Conservation (phyloP, 1,140 invertebrate species). For the Eciton burchellii region DNA sequence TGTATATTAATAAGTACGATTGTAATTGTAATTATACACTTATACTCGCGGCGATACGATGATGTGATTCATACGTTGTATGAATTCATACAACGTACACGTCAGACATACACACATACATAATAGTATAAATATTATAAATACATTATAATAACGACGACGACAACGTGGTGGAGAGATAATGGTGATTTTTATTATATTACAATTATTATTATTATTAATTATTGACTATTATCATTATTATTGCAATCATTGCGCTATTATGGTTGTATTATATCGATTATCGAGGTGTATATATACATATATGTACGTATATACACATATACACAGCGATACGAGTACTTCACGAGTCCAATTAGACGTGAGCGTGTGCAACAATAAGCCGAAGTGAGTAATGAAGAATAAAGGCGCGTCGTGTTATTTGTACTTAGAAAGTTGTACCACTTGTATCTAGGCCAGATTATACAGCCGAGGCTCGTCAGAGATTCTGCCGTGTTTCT, state of each 20-base stretch:
- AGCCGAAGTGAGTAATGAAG: conserved; percentile 32
- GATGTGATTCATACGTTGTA: conserved; percentile 73
- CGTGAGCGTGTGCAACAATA: conserved; percentile 30
- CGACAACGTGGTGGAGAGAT: conserved; percentile 46
- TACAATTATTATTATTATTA: conserved; percentile 54
- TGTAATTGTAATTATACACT: conserved; percentile 73
- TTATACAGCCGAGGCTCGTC: background rate
- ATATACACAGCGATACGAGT: too few species aligned
- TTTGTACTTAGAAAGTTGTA: conserved; percentile 48
- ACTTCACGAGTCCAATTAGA: conserved; percentile 30
- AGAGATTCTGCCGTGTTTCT: background rate
- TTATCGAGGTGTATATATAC: conserved; percentile 37
- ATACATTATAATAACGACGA: conserved; percentile 67
- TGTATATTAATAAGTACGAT: conserved; percentile 68
- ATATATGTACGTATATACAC: too few species aligned
- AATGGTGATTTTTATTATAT: conserved; percentile 70
- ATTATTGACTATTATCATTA: conserved; percentile 71
- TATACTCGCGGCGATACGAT: conserved; percentile 60
- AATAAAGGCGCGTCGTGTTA: conserved; percentile 43
- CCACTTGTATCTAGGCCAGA: background rate
- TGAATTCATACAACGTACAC: conserved; percentile 36
- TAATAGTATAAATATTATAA: conserved; percentile 75
- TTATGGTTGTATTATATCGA: conserved; percentile 60
- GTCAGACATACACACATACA: conserved; percentile 33
- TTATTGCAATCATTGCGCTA: conserved; percentile 54